phyloP scores from a whole-genome alignment of 2,797 vertebrate species.

The Euthynnus affinis region DNA sequence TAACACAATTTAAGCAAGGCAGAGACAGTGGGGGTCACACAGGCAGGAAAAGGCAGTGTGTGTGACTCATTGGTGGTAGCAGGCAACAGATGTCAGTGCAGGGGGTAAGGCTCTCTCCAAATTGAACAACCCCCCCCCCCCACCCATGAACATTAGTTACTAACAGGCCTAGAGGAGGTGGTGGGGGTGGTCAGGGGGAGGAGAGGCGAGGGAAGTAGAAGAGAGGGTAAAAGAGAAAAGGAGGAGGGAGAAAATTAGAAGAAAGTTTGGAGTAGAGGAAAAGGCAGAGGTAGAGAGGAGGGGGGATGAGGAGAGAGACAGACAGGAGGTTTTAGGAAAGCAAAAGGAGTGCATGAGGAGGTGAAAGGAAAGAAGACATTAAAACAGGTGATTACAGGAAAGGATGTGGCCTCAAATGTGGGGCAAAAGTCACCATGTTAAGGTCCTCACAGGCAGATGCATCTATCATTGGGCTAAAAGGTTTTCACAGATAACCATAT shows the following conservation, averaged over 20 bases:
- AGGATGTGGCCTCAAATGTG: constrained; percentile 59
- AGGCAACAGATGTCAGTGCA: constrained; percentile 76
- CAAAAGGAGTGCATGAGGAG: constrained; percentile 24
- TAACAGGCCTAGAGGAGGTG: constrained; percentile 60
- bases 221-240: constrained; percentile 15
- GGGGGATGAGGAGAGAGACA: background rate
- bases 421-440: constrained; percentile 62
- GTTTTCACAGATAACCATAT: background rate
- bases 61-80: constrained; percentile 65
- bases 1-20: constrained; percentile 48
- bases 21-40: constrained; percentile 42
- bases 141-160: constrained; percentile 70
- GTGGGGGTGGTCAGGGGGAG: constrained; percentile 32
- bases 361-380: constrained; percentile 38
- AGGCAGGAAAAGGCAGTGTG: constrained; percentile 31
- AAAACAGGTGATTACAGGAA: constrained; percentile 54
- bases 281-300: background rate
- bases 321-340: constrained; percentile 9
- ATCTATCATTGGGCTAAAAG: constrained; percentile 10
- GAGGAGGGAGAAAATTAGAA: background rate
- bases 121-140: constrained; percentile 69
- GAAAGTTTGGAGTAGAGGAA: constrained; percentile 8
- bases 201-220: constrained; percentile 28
- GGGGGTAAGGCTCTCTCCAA: constrained; percentile 76
- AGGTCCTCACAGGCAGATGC: constrained; percentile 29